Percentiles rank a stretch among this genome's conserved stretches.
These are phyloP conservation scores for Phaetusa simplex DNA, from an alignment of 2,113 vertebrate genomes.

Conservation along the genomic window DNA sequence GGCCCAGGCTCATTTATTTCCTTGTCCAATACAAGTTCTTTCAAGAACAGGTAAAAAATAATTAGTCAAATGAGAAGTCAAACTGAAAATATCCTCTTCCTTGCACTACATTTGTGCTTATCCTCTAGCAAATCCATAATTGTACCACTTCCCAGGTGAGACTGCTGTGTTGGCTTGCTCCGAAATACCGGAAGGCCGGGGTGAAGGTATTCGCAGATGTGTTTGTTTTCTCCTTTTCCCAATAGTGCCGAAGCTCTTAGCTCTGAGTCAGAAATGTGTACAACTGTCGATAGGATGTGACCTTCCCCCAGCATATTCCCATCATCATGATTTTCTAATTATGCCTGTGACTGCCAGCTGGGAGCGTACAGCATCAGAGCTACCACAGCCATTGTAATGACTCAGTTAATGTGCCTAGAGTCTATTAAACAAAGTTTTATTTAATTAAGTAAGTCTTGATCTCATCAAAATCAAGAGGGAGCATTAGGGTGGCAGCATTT, in stretches of 20 bases:
- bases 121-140: neutral
- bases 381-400: neutral
- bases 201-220: neutral
- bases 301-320: neutral
- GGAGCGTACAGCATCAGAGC: neutral
- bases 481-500: neutral
- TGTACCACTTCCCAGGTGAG: neutral
- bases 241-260: neutral
- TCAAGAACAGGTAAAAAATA: neutral
- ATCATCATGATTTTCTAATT: neutral
- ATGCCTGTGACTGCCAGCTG: neutral
- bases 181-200: neutral
- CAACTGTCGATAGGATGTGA: neutral
- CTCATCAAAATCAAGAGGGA: neutral
- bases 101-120: neutral
- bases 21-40: neutral
- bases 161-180: neutral
- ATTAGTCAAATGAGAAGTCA: neutral
- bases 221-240: neutral
- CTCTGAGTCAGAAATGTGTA: neutral
- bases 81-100: neutral
- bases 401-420: neutral
- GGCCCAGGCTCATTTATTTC: neutral
- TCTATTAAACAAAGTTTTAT: slow-evolving; percentile 19
- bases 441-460: neutral